Evolutionary conservation across 2,888 invertebrate species (phyloP).

Genomic region (Erannis defoliaria): DNA sequence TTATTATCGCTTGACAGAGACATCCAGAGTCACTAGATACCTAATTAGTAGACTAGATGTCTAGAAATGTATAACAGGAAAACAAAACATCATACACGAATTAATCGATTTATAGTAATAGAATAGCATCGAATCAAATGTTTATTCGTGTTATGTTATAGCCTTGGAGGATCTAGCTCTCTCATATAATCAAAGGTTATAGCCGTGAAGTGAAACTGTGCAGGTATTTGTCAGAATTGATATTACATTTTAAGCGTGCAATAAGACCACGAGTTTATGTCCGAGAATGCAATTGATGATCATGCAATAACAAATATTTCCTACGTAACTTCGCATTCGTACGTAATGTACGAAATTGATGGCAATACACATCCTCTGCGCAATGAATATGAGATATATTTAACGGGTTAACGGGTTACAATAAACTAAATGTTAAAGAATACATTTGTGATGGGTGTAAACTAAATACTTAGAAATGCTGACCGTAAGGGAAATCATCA

Average conservation of each 20-base stretch:
- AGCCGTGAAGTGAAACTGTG: constrained; percentile 14
- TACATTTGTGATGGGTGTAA: background rate
- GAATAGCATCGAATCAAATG: background rate
- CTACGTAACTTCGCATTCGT: background rate
- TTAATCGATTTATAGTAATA: background rate
- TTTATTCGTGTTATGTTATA: constrained; percentile 15
- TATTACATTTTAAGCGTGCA: constrained; percentile 24
- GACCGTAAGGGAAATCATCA: no score
- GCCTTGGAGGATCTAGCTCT: no score
- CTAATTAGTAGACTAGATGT: background rate
- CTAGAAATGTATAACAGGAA: background rate
- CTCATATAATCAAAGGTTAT: no score
- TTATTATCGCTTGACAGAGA: no score
- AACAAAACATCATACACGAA: background rate
- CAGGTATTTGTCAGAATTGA: constrained; percentile 6
- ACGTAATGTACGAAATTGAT: constrained; percentile 9
- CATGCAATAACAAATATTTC: constrained; percentile 11
- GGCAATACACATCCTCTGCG: constrained; percentile 3
- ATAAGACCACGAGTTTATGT: constrained; percentile 29
- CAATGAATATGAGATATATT: background rate
- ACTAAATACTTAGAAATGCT: background rate
- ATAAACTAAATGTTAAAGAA: background rate
- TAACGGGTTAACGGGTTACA: background rate
- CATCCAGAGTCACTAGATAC: no score
- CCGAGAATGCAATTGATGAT: constrained; percentile 13